These are phyloP conservation scores for Porphyrio hochstetteri DNA, from an alignment of 2,113 vertebrate species.

Conservation along the genomic window DNA sequence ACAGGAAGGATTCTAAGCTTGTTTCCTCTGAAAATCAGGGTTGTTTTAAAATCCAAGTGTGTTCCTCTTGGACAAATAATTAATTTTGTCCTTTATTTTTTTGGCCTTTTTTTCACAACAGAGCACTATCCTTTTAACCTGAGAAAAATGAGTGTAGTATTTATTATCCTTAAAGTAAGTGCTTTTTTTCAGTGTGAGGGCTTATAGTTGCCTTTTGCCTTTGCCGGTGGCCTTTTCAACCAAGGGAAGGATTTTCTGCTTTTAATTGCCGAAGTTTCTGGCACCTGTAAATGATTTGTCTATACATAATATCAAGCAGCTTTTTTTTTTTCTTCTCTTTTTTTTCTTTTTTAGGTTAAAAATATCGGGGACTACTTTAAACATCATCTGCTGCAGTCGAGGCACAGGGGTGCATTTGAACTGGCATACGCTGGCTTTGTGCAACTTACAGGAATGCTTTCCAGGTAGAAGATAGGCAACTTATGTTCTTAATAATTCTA, in stretches of 20 bases:
- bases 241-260: neutral
- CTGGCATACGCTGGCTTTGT: constrained; percentile 96
- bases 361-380: constrained; percentile 93
- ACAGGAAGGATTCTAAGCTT: neutral
- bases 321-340: neutral
- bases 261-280: neutral
- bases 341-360: constrained; percentile 80
- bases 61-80: neutral
- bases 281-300: neutral
- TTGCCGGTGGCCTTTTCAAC: neutral
- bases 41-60: neutral
- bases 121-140: neutral
- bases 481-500: neutral
- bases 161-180: neutral
- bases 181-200: neutral
- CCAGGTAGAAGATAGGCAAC: constrained; percentile 79
- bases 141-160: neutral
- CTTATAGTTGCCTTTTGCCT: neutral
- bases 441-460: constrained; percentile 89
- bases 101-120: neutral
- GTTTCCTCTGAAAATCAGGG: neutral
- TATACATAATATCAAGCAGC: neutral
- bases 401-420: constrained; percentile 96
- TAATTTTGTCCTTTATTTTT: neutral
- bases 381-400: constrained; percentile 92